Conservation (phyloP, 2,888 invertebrate genomes). For the Ochlodes sylvanus region DNA sequence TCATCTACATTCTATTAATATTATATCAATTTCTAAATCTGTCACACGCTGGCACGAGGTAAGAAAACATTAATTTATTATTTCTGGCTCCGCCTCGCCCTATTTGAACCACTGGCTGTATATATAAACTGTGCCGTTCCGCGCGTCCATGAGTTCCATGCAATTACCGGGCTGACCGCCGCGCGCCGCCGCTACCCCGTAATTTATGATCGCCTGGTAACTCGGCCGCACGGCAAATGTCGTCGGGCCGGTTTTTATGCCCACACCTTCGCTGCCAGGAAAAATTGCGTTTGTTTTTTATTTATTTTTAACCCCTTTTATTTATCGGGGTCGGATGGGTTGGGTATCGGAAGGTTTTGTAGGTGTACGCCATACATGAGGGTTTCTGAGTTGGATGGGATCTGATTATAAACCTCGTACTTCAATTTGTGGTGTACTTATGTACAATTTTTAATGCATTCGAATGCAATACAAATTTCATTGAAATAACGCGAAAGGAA, state of each 20-base stretch:
- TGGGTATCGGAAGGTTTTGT: constrained; percentile 9
- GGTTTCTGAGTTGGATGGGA: background rate
- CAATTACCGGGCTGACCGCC: constrained; percentile 51
- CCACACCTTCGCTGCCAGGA: constrained; percentile 38
- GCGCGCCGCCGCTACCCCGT: constrained; percentile 58
- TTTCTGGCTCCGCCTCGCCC: constrained; percentile 16
- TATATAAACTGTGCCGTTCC: constrained; percentile 48
- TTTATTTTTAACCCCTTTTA: constrained; percentile 37
- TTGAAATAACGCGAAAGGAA: no score
- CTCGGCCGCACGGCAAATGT: constrained; percentile 54
- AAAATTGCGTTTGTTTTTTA: constrained; percentile 30
- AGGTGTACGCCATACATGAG: background rate
- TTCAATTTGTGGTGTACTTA: no score
- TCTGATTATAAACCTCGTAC: no score
- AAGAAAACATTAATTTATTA: background rate
- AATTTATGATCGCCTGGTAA: constrained; percentile 73
- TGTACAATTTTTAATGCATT: no score
- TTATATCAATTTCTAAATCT: background rate
- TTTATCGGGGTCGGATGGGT: constrained; percentile 28
- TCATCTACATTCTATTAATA: no score
- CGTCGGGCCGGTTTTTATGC: constrained; percentile 43
- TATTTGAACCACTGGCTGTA: constrained; percentile 28
- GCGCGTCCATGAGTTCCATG: constrained; percentile 50
- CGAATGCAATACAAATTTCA: no score
- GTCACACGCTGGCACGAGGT: background rate